A percentile compares a stretch with the other conserved stretches of the same genome.
Evolutionary conservation across 2,113 vertebrate genomes (phyloP).

Genomic region (cattle (Bos taurus)): DNA sequence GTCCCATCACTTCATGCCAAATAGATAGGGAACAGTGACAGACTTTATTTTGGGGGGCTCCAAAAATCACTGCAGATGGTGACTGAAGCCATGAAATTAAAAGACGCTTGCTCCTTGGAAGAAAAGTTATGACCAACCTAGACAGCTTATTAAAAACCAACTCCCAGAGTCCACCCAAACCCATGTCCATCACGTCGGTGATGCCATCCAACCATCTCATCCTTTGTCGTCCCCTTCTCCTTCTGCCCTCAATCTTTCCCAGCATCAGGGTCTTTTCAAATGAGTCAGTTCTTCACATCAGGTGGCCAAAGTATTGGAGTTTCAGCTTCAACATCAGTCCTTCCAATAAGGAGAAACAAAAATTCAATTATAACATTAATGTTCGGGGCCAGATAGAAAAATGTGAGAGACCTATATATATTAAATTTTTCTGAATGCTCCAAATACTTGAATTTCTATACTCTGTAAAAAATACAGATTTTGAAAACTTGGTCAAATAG

Average conservation of each 20-base stretch:
- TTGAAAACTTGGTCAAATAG: not conserved
- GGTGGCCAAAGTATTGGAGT: too few relatives aligned
- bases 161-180: too few relatives aligned
- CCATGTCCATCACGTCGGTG: too few relatives aligned
- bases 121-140: not conserved
- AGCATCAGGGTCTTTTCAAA: too few relatives aligned
- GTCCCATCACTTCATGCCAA: not conserved
- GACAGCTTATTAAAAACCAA: not conserved
- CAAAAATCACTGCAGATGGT: not conserved
- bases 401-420: not conserved
- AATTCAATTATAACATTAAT: not conserved
- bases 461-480: not conserved
- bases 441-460: not conserved
- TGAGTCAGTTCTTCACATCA: too few relatives aligned
- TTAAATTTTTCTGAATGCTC: not conserved
- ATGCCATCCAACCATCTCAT: too few relatives aligned
- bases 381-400: not conserved
- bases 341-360: not conserved
- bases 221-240: too few relatives aligned
- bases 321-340: not conserved
- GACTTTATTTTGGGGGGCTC: not conserved
- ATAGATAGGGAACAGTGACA: not conserved
- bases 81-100: not conserved
- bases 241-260: too few relatives aligned
- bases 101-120: not conserved